These are phyloP conservation scores for Calidris pugnax DNA, from an alignment of 2,113 vertebrate genomes.

Conservation along the genomic window DNA sequence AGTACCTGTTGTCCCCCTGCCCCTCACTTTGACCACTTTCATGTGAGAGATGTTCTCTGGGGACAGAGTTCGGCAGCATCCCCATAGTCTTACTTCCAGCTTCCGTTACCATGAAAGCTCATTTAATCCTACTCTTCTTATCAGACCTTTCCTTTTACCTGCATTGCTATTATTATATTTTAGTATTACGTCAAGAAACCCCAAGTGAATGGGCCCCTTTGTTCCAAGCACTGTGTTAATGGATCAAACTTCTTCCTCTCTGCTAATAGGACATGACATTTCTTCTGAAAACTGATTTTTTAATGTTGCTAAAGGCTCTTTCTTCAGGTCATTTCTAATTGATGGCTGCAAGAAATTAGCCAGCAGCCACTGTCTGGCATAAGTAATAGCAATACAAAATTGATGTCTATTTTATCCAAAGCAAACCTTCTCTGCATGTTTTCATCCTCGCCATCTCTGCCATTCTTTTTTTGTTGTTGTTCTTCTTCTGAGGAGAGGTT, in stretches of 20 bases:
- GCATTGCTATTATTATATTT: neutral
- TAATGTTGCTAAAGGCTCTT: neutral
- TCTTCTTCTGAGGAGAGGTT: neutral
- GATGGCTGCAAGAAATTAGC: neutral
- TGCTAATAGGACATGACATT: neutral
- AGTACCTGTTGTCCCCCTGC: neutral
- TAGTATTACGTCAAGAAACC: neutral
- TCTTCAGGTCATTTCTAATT: neutral
- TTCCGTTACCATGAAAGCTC: neutral
- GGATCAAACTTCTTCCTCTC: neutral
- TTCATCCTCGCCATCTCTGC: neutral
- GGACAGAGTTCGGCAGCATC: neutral
- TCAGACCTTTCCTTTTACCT: neutral
- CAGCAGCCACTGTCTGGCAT: neutral
- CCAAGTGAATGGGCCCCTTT: neutral
- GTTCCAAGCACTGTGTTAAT: neutral
- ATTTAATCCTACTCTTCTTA: neutral
- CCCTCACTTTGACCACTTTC: neutral
- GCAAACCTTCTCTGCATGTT: neutral
- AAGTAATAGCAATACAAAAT: neutral
- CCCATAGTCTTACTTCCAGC: neutral
- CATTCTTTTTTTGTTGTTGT: neutral
- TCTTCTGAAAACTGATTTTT: neutral
- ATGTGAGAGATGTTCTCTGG: neutral
- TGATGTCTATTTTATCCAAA: neutral